phyloP scores from a whole-genome alignment of 2,113 vertebrate species.

The Gnathonemus longibarbis region DNA sequence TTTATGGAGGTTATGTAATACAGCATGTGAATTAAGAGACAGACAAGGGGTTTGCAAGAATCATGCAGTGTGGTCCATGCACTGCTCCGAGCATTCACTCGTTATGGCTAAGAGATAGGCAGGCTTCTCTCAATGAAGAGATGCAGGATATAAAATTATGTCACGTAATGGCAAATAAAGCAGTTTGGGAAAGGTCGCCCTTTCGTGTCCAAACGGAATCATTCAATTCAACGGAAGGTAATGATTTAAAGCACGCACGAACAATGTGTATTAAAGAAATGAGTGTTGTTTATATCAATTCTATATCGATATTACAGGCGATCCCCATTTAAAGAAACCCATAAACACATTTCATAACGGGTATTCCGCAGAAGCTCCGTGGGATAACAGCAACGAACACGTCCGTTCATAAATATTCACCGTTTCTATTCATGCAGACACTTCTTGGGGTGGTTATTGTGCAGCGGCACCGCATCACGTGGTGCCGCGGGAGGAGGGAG shows the following conservation, averaged over 20 bases:
- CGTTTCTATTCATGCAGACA: conserved; percentile 53
- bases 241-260: conserved; percentile 33
- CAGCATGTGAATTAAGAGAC: conserved; percentile 51
- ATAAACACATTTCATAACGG: conserved; percentile 29
- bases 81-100: conserved; percentile 41
- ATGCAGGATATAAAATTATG: conserved; percentile 2
- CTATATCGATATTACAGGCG: conserved; percentile 12
- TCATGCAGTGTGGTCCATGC: conserved; percentile 33
- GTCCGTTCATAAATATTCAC: conserved; percentile 61
- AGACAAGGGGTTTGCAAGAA: conserved; percentile 38
- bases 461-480: conserved; percentile 55
- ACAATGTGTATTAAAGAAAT: conserved; percentile 23
- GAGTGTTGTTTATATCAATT: conserved; percentile 12
- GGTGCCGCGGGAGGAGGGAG: conserved; percentile 42
- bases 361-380: conserved; percentile 39
- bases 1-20: conserved; percentile 59
- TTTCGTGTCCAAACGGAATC: conserved; percentile 23
- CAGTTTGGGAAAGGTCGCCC: conserved; percentile 21
- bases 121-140: conserved; percentile 15
- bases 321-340: conserved; percentile 16
- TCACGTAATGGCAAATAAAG: neutral
- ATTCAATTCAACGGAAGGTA: conserved; percentile 43
- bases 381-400: conserved; percentile 42
- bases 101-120: conserved; percentile 44
- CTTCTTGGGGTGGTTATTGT: conserved; percentile 55